These are phyloP conservation scores for Andrena camellia DNA, from an alignment of 2,888 invertebrate genomes.

Conservation along the genomic window DNA sequence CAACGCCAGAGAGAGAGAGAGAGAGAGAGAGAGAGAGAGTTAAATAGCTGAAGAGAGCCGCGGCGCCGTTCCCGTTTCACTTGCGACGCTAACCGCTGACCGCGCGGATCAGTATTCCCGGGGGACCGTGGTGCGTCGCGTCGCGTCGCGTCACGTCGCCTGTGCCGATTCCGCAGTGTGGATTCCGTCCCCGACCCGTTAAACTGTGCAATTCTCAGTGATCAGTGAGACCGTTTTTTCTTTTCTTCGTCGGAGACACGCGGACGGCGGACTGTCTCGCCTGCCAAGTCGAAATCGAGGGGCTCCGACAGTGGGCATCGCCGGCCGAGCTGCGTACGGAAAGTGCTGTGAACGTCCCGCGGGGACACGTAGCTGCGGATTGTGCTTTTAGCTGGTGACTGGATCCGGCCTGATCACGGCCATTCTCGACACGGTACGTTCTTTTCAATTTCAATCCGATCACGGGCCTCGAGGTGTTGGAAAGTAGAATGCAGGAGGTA, in stretches of 20 bases:
- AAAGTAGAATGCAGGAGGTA: background rate
- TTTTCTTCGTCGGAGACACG: background rate
- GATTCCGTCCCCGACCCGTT: constrained; percentile 25
- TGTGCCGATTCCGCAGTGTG: constrained; percentile 8
- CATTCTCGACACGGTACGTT: constrained; percentile 85
- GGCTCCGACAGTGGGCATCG: constrained; percentile 18
- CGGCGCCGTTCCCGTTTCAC: constrained; percentile 23
- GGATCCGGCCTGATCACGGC: constrained; percentile 85
- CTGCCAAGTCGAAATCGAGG: constrained; percentile 1
- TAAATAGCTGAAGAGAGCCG: constrained; percentile 14
- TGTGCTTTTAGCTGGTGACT: constrained; percentile 83
- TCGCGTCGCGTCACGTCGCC: background rate
- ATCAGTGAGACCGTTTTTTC: constrained; percentile 59
- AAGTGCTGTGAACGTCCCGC: constrained; percentile 63
- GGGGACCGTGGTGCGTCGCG: background rate
- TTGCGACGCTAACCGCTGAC: background rate
- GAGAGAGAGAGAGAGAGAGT: too few species aligned
- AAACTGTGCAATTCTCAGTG: constrained; percentile 68
- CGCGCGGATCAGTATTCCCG: background rate
- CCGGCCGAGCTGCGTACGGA: constrained; percentile 40
- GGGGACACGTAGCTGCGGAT: constrained; percentile 76
- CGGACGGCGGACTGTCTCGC: background rate
- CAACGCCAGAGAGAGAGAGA: constrained; percentile 9
- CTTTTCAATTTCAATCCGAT: constrained; percentile 9
- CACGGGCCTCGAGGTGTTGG: background rate